Percentiles rank a stretch among this genome's conserved stretches.
Evolutionary conservation across 2,113 vertebrate genomes (phyloP).

Genomic region (Xiphophorus couchianus): DNA sequence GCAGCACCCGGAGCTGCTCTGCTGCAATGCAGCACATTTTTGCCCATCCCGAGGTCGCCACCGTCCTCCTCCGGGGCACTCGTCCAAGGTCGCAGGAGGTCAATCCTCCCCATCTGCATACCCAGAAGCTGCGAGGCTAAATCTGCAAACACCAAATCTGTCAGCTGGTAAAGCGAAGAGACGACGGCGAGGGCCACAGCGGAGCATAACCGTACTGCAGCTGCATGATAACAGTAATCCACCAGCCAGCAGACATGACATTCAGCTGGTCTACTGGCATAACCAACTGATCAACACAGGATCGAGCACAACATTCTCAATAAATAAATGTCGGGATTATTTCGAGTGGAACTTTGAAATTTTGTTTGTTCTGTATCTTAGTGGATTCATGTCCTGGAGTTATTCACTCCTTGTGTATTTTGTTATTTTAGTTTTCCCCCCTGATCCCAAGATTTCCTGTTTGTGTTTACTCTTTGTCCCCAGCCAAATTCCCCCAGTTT

Average conservation of each 20-base stretch:
- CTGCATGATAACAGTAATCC: constrained; percentile 22
- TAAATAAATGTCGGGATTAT: background rate
- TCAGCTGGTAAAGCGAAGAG: constrained; percentile 24
- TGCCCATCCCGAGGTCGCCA: constrained; percentile 68
- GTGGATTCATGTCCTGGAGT: background rate
- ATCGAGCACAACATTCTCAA: constrained; percentile 11
- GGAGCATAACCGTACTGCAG: background rate
- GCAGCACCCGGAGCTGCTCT: constrained; percentile 72
- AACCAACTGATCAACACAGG: constrained; percentile 28
- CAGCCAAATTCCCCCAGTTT: background rate
- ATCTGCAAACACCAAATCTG: constrained; percentile 64
- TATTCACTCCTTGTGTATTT: background rate
- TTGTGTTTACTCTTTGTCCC: background rate
- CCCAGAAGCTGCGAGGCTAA: constrained; percentile 46
- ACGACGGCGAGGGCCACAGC: constrained; percentile 32
- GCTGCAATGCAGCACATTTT: constrained; percentile 81
- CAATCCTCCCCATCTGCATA: constrained; percentile 74
- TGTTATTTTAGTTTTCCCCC: background rate
- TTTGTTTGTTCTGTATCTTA: background rate
- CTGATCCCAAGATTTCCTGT: background rate
- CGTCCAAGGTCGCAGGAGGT: constrained; percentile 75
- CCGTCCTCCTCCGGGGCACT: constrained; percentile 63
- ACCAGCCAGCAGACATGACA: constrained; percentile 31
- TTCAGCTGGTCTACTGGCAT: constrained; percentile 32
- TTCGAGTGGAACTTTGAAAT: background rate